A percentile compares a stretch with the other conserved stretches of the same genome.
phyloP scores from a whole-genome alignment of 2,888 invertebrate genomes.

The Octonoba sinensis region DNA sequence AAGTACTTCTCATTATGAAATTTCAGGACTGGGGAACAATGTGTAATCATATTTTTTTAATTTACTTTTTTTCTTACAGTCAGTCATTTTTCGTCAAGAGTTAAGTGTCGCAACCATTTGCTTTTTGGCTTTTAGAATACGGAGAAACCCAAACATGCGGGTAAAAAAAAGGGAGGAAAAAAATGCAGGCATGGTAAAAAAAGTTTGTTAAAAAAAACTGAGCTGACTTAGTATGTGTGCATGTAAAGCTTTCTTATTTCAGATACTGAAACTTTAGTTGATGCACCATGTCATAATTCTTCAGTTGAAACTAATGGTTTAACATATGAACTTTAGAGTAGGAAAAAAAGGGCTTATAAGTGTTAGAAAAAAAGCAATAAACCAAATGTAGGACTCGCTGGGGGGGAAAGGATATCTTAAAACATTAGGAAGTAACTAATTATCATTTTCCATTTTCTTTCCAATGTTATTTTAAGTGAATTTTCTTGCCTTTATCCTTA shows the following conservation, averaged over 20 bases:
- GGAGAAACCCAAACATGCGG: slow-evolving; percentile 30
- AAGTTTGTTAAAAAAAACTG: neutral
- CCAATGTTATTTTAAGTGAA: slow-evolving; percentile 56
- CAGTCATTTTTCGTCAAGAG: slow-evolving; percentile 47
- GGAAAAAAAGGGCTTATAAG: slow-evolving; percentile 1
- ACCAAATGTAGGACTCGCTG: neutral
- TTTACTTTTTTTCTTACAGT: slow-evolving; percentile 46
- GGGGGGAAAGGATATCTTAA: slow-evolving; percentile 26
- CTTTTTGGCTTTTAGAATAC: slow-evolving; percentile 25
- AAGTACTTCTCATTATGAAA: slow-evolving; percentile 51
- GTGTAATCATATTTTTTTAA: slow-evolving; percentile 47
- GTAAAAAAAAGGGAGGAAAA: slow-evolving; percentile 25
- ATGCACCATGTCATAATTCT: slow-evolving; percentile 8
- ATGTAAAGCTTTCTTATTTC: slow-evolving; percentile 26
- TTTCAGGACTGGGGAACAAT: slow-evolving; percentile 43
- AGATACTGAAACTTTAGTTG: slow-evolving; percentile 6
- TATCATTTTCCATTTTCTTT: slow-evolving; percentile 49
- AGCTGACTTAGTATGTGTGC: neutral
- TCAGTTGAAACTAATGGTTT: slow-evolving; percentile 48
- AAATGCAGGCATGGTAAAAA: neutral
- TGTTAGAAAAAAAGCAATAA: slow-evolving; percentile 12
- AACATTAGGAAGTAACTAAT: slow-evolving; percentile 49
- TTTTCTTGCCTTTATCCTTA: slow-evolving; percentile 25
- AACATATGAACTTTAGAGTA: slow-evolving; percentile 30
- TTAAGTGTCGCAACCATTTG: slow-evolving; percentile 50